phyloP scores from a whole-genome alignment of 2,113 vertebrate species.

The Ptychochromis oligacanthus region DNA sequence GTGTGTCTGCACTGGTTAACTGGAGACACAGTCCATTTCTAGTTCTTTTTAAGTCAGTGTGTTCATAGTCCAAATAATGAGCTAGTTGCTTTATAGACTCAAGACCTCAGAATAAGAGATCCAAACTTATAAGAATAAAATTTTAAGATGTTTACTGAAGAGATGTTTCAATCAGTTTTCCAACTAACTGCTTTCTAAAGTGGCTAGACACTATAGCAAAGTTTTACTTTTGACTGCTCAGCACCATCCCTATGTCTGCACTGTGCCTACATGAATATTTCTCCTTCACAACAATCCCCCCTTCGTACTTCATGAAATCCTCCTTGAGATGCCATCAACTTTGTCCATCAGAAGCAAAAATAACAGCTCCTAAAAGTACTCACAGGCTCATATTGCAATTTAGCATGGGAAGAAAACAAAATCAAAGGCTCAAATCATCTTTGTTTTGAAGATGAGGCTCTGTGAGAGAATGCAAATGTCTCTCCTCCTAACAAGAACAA shows the following conservation, averaged over 20 bases:
- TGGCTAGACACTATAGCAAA: background rate
- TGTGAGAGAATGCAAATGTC: conserved; percentile 15
- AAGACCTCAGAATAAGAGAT: background rate
- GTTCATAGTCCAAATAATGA: background rate
- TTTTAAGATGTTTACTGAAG: background rate
- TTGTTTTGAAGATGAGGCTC: conserved; percentile 34
- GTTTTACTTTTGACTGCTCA: background rate
- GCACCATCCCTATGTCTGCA: background rate
- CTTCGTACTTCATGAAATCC: background rate
- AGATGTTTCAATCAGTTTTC: background rate
- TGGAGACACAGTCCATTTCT: background rate
- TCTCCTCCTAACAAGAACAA: background rate
- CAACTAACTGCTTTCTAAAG: background rate
- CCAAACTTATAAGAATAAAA: background rate
- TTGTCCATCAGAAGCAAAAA: conserved; percentile 25
- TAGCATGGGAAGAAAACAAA: conserved; percentile 9
- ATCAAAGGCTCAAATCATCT: conserved; percentile 3
- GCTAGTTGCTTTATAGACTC: background rate
- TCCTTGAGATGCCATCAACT: background rate
- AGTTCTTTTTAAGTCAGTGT: background rate
- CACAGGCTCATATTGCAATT: background rate
- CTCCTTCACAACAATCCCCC: background rate
- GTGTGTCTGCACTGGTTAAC: background rate
- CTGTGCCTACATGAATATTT: conserved; percentile 11
- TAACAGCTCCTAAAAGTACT: conserved; percentile 19